Percentiles rank a stretch among this genome's conserved stretches.
Conservation (phyloP, 2,113 vertebrate species). For the Talpa occidentalis region DNA sequence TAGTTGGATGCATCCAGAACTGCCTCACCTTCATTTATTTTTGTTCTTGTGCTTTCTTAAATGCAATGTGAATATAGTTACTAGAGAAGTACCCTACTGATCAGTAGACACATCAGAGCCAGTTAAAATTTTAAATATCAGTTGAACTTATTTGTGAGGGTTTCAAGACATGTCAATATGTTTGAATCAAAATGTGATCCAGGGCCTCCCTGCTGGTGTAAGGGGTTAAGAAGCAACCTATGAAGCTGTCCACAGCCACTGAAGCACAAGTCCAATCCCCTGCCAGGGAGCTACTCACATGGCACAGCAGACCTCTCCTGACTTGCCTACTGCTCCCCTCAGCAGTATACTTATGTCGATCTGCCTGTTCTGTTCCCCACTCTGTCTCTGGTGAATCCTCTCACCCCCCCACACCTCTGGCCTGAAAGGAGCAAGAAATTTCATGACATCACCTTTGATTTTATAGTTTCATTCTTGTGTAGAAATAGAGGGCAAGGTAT, state of each 20-base stretch:
- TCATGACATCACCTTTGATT: neutral
- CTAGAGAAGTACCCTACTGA: neutral
- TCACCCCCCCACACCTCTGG: no score
- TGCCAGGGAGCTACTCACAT: no score
- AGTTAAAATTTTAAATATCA: slow-evolving; percentile 30
- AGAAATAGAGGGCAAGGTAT: neutral
- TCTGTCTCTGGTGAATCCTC: no score
- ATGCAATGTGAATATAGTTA: neutral
- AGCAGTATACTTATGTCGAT: no score
- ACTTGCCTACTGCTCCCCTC: no score
- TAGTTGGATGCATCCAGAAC: neutral
- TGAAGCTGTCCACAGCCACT: no score
- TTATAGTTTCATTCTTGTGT: neutral
- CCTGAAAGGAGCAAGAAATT: neutral
- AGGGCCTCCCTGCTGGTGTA: no score
- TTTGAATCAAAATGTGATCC: neutral
- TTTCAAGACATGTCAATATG: neutral
- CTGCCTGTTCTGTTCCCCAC: no score
- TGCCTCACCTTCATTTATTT: neutral
- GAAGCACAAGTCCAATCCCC: no score
- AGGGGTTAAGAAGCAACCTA: no score
- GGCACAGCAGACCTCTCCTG: no score
- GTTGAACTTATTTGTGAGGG: neutral
- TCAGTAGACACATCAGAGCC: neutral
- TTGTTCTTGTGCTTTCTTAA: neutral